phyloP scores from a whole-genome alignment of 2,113 vertebrate species.

The Myiozetetes cayanensis region DNA sequence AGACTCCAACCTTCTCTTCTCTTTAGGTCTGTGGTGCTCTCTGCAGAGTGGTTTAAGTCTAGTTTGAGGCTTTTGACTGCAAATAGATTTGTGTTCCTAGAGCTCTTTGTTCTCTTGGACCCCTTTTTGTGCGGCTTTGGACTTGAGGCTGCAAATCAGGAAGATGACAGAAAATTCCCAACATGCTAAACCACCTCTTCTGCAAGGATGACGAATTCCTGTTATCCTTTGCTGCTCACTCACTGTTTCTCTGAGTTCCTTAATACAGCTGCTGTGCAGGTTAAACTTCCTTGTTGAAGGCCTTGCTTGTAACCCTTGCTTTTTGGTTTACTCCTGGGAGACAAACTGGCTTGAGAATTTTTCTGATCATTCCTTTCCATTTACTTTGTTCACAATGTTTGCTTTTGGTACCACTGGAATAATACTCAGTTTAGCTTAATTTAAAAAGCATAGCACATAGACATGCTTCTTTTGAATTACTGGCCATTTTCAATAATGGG shows the following conservation, averaged over 20 bases:
- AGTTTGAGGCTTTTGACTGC: neutral
- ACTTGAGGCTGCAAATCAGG: neutral
- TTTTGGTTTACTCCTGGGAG: neutral
- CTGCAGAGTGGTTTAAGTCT: neutral
- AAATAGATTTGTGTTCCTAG: neutral
- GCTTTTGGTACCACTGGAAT: neutral
- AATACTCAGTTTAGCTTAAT: neutral
- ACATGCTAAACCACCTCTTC: rapidly evolving
- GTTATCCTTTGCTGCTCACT: rapidly evolving
- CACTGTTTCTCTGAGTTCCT: neutral
- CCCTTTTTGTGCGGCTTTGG: neutral
- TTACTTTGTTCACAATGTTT: neutral
- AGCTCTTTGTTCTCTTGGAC: neutral
- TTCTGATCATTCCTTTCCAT: neutral
- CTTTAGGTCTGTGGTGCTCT: too few species aligned
- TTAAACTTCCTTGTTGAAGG: neutral
- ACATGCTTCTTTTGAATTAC: neutral
- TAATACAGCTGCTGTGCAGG: neutral
- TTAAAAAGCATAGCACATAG: neutral
- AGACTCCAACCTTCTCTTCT: too few species aligned
- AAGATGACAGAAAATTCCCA: neutral
- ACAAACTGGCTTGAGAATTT: neutral
- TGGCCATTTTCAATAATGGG: neutral
- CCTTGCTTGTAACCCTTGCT: neutral
- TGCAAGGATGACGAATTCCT: neutral